Evolutionary conservation across 2,797 vertebrate genomes (phyloP).

Genomic region (Pantherophis vulpinus): DNA sequence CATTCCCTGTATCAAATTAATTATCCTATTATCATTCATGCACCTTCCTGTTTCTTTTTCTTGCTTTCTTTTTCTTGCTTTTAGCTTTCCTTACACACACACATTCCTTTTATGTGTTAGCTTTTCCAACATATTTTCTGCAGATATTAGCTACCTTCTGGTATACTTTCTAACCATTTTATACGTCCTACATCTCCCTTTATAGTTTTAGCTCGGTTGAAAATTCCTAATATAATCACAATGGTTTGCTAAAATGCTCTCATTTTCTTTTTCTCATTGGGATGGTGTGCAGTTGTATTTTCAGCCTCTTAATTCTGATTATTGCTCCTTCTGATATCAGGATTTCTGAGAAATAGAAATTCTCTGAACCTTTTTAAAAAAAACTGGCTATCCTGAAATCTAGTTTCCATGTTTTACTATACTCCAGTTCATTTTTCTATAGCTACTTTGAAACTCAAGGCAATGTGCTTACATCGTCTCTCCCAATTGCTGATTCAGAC

Average conservation of each 20-base stretch:
- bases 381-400: neutral
- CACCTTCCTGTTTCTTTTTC: neutral
- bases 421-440: neutral
- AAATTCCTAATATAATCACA: neutral
- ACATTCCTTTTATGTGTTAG: neutral
- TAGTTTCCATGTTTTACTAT: neutral
- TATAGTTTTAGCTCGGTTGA: neutral
- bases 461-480: neutral
- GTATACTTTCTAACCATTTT: neutral
- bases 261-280: neutral
- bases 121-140: neutral
- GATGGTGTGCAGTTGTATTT: neutral
- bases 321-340: neutral
- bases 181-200: neutral
- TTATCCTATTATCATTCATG: neutral
- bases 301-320: neutral
- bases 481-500: neutral
- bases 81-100: neutral
- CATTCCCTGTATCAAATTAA: neutral
- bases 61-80: neutral
- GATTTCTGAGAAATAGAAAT: neutral
- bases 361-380: neutral
- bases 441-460: neutral
- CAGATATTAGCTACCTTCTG: neutral
- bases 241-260: neutral